Percentiles rank a stretch among this genome's conserved stretches.
Evolutionary conservation across 1,140 invertebrate genomes (phyloP).

Genomic region (Hermetia illucens): DNA sequence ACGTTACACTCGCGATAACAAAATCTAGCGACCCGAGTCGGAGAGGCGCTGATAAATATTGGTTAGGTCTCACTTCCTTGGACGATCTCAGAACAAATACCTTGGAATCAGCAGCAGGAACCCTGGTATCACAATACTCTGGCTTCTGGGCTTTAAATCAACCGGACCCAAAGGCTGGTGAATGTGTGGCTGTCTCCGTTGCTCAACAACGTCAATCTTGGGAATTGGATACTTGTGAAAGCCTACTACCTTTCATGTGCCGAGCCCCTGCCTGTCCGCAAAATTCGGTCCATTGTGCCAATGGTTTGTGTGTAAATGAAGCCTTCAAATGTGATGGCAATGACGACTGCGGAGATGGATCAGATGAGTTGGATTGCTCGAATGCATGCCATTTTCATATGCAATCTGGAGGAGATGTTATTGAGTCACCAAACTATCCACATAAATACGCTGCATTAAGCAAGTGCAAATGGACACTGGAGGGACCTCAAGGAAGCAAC

Average conservation of each 20-base stretch:
- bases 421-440: slow-evolving; percentile 89
- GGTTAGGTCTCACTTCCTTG: slow-evolving; percentile 75
- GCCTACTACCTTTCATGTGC: slow-evolving; percentile 87
- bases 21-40: slow-evolving; percentile 37
- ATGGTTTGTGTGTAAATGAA: slow-evolving; percentile 79
- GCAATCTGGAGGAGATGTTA: slow-evolving; percentile 85
- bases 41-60: slow-evolving; percentile 52
- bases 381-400: slow-evolving; percentile 81
- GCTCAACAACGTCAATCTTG: slow-evolving; percentile 72
- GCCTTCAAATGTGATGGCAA: slow-evolving; percentile 84
- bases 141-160: slow-evolving; percentile 80
- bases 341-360: slow-evolving; percentile 84
- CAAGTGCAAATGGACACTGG: slow-evolving; percentile 94
- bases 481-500: slow-evolving; percentile 89
- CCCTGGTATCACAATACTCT: slow-evolving; percentile 82
- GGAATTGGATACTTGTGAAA: slow-evolving; percentile 87
- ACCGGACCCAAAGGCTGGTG: slow-evolving; percentile 69
- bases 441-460: slow-evolving; percentile 78
- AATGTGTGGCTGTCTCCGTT: slow-evolving; percentile 73
- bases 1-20: slow-evolving; percentile 71
- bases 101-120: slow-evolving; percentile 80
- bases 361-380: slow-evolving; percentile 83
- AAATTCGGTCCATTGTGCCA: slow-evolving; percentile 83
- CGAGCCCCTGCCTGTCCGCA: slow-evolving; percentile 78
- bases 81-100: slow-evolving; percentile 88